phyloP scores from a whole-genome alignment of 2,797 vertebrate species.

The Leuciscus waleckii region DNA sequence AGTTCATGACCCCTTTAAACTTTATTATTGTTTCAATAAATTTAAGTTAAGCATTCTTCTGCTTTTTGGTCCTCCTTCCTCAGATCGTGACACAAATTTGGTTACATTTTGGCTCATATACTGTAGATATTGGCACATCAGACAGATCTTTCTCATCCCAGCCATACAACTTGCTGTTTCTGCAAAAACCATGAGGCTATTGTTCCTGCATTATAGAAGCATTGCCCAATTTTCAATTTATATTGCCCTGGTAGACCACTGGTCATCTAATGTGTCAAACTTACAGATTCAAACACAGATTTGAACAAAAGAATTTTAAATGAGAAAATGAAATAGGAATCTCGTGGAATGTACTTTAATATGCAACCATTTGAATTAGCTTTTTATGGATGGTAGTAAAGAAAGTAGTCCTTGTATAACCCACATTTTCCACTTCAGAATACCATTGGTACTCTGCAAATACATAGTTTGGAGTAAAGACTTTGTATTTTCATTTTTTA shows the following conservation, averaged over 20 bases:
- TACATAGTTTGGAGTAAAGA: slow-evolving; percentile 8
- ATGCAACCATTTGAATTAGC: slow-evolving; percentile 57
- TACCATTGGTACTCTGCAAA: slow-evolving; percentile 8
- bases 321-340: slow-evolving; percentile 22
- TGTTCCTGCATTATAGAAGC: slow-evolving; percentile 43
- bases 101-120: too few relatives aligned
- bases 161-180: slow-evolving; percentile 48
- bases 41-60: too few relatives aligned
- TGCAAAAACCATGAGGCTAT: slow-evolving; percentile 48
- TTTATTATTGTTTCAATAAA: too few relatives aligned
- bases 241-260: background rate
- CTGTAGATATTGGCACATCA: slow-evolving; percentile 9
- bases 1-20: too few relatives aligned
- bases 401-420: background rate
- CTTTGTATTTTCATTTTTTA: background rate
- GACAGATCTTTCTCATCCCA: slow-evolving; percentile 39
- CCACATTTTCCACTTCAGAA: slow-evolving; percentile 8
- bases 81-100: too few relatives aligned
- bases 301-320: background rate
- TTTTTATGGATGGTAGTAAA: slow-evolving; percentile 61
- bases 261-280: slow-evolving; percentile 15
- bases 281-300: background rate
- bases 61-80: too few relatives aligned
- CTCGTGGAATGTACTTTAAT: slow-evolving; percentile 49
- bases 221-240: slow-evolving; percentile 4